Base-by-base conservation (phyloP, 2,797 vertebrate genomes). In the Enteromius fasciolatus region DNA sequence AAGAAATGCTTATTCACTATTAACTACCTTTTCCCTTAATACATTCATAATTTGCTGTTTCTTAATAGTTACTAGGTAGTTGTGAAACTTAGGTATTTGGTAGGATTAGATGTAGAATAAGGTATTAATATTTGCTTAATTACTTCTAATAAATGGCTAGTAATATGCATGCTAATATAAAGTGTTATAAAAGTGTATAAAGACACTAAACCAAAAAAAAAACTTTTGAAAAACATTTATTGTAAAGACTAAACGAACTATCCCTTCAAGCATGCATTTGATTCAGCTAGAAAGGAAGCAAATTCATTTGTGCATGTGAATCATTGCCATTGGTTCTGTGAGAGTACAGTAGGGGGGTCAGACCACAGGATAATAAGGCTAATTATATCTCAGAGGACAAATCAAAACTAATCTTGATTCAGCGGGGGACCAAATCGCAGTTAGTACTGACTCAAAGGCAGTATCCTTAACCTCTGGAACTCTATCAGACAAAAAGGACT, bases 331-430 rank as follows among this genome's bases (percentile, higher is more conserved):
- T 84, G 77, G 63, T 84, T 76, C 31, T 50, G 23, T 84, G 75
- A 48, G 46, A 9, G 57, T n/a, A n/a, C n/a, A n/a, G n/a, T 68
- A 48, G 57, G 12, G 33, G 48, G 80, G 61, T 82, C 46, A 76
- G 33, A 52, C 57, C 33, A 46, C 15, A 25, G 36, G 57, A 79
- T 50, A 36, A 72, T 68, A 70, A 79, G 82, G 78, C 44, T 79
- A 87, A 87, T 87, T 87, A 77, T 76, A 76, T 59, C 70, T 75
- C 12, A 2, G 23, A 82, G 80, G 61, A 82, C 33, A 82, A 44
- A 66, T 75, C 80, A 54, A 67, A 82, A 74, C 80, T 36, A 75
- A 66, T 81, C 69, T 64, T 28, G 50, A 39, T 83, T 84, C 79
- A 82, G 25, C 20, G 23, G 76, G 66, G 54, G 76, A 59, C 17